Conservation (phyloP, 2,113 vertebrate genomes). For the Helogale parvula region DNA sequence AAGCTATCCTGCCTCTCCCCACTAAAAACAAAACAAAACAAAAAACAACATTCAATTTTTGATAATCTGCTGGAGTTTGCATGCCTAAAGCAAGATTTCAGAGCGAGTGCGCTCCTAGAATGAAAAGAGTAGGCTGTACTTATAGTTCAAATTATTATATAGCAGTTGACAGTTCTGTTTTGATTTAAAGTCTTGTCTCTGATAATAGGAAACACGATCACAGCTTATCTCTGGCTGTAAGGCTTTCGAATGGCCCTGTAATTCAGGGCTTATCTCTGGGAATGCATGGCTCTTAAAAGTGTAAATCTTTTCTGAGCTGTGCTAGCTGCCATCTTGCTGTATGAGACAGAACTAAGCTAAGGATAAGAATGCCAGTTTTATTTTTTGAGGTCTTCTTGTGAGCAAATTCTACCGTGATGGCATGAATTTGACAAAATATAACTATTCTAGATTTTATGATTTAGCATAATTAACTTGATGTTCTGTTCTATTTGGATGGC, state of each 20-base stretch:
- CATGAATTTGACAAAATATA: not conserved
- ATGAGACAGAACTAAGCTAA: not conserved
- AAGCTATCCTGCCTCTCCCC: not conserved
- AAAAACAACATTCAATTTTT: not conserved
- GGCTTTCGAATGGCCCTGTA: constrained; percentile 35
- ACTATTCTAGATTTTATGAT: constrained; percentile 10
- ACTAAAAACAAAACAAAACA: not conserved
- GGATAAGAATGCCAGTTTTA: constrained; percentile 28
- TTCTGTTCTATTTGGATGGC: not conserved
- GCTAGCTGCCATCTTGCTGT: not conserved
- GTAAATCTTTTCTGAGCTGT: constrained; percentile 61
- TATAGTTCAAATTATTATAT: constrained; percentile 40
- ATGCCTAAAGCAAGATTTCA: constrained; percentile 29
- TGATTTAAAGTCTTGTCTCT: constrained; percentile 49
- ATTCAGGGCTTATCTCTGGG: constrained; percentile 69
- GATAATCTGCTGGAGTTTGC: not conserved
- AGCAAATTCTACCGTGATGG: not conserved
- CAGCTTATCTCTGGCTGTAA: constrained; percentile 47
- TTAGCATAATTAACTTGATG: not conserved
- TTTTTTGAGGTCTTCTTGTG: constrained; percentile 22
- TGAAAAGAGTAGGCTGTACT: constrained; percentile 16
- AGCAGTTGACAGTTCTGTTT: constrained; percentile 28
- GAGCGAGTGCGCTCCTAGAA: not conserved
- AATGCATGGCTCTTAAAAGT: constrained; percentile 57
- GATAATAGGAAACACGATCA: constrained; percentile 57